Evolutionary conservation across 2,113 vertebrate species (phyloP).

Genomic region (Xyrauchen texanus): DNA sequence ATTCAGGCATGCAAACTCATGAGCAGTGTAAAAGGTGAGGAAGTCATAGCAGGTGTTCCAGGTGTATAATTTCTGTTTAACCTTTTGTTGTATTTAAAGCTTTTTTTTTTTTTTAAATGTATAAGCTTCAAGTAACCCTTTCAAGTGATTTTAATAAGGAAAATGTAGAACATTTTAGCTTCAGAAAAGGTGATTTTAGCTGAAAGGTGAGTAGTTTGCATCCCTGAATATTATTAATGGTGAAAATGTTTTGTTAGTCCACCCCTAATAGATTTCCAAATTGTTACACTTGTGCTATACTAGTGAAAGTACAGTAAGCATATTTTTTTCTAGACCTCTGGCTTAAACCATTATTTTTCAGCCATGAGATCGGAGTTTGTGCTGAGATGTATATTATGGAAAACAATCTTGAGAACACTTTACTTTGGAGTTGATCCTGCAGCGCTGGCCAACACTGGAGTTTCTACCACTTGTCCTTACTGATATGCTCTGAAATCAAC

Average conservation of each 20-base stretch:
- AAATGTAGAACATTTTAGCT: too few species aligned
- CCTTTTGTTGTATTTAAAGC: too few species aligned
- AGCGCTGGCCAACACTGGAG: neutral
- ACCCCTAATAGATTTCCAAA: neutral
- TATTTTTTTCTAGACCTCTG: neutral
- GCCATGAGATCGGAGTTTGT: neutral
- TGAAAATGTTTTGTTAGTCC: neutral
- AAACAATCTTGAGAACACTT: neutral
- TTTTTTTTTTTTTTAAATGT: too few species aligned
- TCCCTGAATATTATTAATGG: neutral
- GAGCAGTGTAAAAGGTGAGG: too few species aligned
- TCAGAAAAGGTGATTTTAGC: too few species aligned
- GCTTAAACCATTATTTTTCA: neutral
- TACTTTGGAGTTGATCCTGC: neutral
- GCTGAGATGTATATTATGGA: neutral
- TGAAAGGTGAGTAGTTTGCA: neutral
- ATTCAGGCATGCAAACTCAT: too few species aligned
- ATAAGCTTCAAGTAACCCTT: too few species aligned
- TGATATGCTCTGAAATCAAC: neutral
- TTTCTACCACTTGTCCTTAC: neutral
- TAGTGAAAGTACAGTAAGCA: neutral
- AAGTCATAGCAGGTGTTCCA: too few species aligned
- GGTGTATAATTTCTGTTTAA: too few species aligned
- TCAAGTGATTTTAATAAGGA: too few species aligned
- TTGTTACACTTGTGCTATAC: neutral